Evolutionary conservation across 2,113 vertebrate genomes (phyloP), one percentile per base, ranked within the genome.

Genomic region (Platysteira castanea): DNA sequence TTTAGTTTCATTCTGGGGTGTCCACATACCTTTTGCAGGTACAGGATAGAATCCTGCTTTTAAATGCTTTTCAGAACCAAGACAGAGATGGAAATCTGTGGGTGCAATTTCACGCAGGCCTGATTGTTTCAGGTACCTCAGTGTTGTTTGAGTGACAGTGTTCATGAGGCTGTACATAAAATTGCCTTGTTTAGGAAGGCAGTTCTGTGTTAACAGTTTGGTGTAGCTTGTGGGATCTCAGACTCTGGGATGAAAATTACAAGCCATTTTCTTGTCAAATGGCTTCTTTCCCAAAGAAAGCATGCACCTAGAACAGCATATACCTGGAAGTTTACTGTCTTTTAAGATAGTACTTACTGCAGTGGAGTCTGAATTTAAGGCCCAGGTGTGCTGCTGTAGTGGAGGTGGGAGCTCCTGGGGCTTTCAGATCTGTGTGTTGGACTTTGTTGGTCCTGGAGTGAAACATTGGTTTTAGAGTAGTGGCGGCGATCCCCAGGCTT

Each of bases 331-430:
- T 42, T 64, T 27, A 20, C 4, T 57, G 0, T n/a, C 35, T 64
- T 81, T 33, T 49, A 57, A 37, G 83, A 10, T 13, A 41, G 52
- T 39, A 12, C 26, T 61, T 69, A 23, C 0, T 46, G 18, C 39
- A 59, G 19, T 6, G 23, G 31, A 44, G 21, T n/a, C 31, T 85
- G 57, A 70, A 31, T 23, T 46, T 11, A 26, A 42, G 64, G 61
- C 41, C 52, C 33, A 6, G 5, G 0, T 17, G 10, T 1, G 1
- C 18, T 39, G 2, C 44, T n/a, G 42, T 4, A 33, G 69, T 13
- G n/a, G 42, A 61, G 44, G 13, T 26, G 50, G 33, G 35, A 16
- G 24, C 42, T 75, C 41, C n/a, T 49, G 74, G 21, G 23, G 15
- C 64, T 87, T 53, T 37, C 46, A 30, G 33, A n/a, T 59, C 9